Base-by-base conservation (phyloP, 2,888 invertebrate genomes). In the Itoplectis maculator region DNA sequence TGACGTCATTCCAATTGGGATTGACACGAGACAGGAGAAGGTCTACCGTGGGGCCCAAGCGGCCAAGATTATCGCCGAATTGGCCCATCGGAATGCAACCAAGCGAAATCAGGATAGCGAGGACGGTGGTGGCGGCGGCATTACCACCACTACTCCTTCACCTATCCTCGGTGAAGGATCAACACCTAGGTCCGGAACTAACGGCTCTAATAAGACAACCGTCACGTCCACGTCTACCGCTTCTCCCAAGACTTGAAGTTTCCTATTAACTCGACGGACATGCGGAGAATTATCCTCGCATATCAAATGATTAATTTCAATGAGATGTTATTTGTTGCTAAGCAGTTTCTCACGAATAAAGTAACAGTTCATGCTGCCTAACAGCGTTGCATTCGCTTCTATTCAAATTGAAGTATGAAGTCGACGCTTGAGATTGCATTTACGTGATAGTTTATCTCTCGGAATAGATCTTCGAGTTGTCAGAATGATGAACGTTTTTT, bases 1-100 rank as follows among this genome's bases (percentile, higher is more conserved):
- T n/a, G 90, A 91, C 54, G 18, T 70, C 1, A 81, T 87, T 9
- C 87, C 88, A 3, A 37, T 79, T 11, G 86, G 88, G 3, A 79
- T 91, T 65, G 91, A 91, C 40, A 88, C 85, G 2, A 83, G 83
- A 4, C 84, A 81, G 15, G 23, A 86, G 76, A 90, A 88, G 74
- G 65, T 88, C 29, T 90, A 85, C 68, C 87, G 68, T 13, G 91
- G 91, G 0, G 29, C 18, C 0, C 47, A 90, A 9, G 90, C 91
- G 3, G 23, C 85, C 13, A 72, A 83, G 35, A 78, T 73, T 8
- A 75, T 86, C 13, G 56, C 73, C 51, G 73, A 66, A 23, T 59
- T 85, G 49, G 59, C 70, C 40, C 49, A 45, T 37, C 66, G 73
- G 8, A 82, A 82, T 70, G 29, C 66, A n/a, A 78, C 61, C 9